Base-by-base conservation (phyloP, 2,113 vertebrate species). In the Erythrocercus mccallii region DNA sequence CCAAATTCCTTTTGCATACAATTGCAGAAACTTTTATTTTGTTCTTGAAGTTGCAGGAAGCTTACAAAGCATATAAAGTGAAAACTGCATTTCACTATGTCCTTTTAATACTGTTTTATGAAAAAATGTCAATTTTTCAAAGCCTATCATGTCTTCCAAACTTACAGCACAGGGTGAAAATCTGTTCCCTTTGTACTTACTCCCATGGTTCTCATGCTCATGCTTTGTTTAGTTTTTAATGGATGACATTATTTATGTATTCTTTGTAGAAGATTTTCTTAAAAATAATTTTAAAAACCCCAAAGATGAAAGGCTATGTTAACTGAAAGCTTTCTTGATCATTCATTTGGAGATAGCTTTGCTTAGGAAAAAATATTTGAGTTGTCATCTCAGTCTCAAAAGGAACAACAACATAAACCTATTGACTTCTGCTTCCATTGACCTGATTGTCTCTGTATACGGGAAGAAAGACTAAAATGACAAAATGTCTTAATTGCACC, bases 61-160 rank as follows among this genome's bases (percentile, higher is more conserved):
- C 2, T 38, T 65, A 18, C 0, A 4, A 45, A 48, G 35, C 6
- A 14, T 35, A 20, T 4, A 4, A 77, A 72, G 5, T 19, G 2
- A 64, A 80, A 65, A 61, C 2, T 33, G 13, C 3, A 61, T 56
- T 69, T 86, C 21, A 44, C 7, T 35, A 2, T 56, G 54, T 44
- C 42, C 4, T 69, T 74, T 68, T 27, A 79, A 56, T 44, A 22
- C 4, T 54, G 3, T 69, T 79, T 57, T 53, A n/a, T 79, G 48
- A 40, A 64, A 74, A 71, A 3, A 5, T 48, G 5, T 20, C 27
- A 53, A 15, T 69, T 86, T 76, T 81, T 86, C 37, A 38, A 86
- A 73, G 25, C 9, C 7, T 69, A 10, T 31, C 0, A 13, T 66
- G 5, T 79, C 35, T 79, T 48, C 37, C 13, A 78, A 73, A 48